A percentile compares a stretch with the other conserved stretches of the same genome.
Evolutionary conservation across 2,888 invertebrate genomes (phyloP).

Genomic region (Xanthia icteritia): DNA sequence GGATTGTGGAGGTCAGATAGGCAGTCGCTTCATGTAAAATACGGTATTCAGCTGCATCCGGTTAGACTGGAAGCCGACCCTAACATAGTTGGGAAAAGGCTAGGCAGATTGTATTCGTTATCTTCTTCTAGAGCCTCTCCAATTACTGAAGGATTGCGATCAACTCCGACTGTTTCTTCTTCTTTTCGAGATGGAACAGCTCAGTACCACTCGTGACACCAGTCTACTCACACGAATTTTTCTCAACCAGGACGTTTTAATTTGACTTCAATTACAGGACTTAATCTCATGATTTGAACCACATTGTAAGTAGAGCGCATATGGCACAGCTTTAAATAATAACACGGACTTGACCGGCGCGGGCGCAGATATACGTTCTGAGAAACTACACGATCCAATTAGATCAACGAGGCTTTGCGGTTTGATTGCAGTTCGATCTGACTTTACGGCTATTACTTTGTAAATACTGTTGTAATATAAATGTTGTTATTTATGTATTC

Average conservation of each 20-base stretch:
- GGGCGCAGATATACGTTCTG: constrained; percentile 43
- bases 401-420: constrained; percentile 46
- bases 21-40: too few species aligned
- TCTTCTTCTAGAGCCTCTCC: background rate
- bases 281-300: constrained; percentile 55
- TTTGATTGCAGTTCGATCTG: constrained; percentile 21
- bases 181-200: background rate
- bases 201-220: background rate
- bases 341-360: constrained; percentile 55
- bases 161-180: too few species aligned
- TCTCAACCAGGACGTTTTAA: background rate
- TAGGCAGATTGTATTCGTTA: too few species aligned
- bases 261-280: too few species aligned
- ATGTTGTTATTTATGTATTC: background rate
- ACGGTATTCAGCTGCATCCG: too few species aligned
- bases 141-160: too few species aligned
- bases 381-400: constrained; percentile 61
- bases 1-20: too few species aligned
- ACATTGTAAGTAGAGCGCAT: constrained; percentile 45
- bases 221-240: background rate
- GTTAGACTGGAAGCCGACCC: too few species aligned
- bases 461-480: background rate
- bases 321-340: constrained; percentile 66
- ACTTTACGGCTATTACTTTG: constrained; percentile 3
- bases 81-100: too few species aligned